Conservation (phyloP, 2,797 vertebrate species). For the Neosilurus hyrtlii region DNA sequence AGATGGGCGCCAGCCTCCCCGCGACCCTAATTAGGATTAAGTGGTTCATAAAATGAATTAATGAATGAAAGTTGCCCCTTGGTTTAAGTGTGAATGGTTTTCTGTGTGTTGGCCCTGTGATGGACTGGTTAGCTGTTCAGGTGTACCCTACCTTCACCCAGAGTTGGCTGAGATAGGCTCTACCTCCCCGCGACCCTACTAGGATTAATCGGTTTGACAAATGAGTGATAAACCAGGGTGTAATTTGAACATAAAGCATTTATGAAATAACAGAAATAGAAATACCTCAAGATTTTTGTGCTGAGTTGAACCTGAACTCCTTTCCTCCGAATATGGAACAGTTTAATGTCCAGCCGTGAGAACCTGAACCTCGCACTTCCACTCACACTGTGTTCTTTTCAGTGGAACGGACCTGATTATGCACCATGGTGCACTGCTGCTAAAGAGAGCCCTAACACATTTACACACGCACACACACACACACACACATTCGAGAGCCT, state of each 20-base stretch:
- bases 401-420: slow-evolving; percentile 35
- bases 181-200: too few species aligned
- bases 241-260: not conserved
- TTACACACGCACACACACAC: slow-evolving; percentile 20
- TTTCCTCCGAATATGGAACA: not conserved
- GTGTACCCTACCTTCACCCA: too few species aligned
- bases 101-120: too few species aligned
- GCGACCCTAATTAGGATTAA: too few species aligned
- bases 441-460: slow-evolving; percentile 24
- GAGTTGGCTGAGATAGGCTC: too few species aligned
- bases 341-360: slow-evolving; percentile 20
- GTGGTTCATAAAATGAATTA: too few species aligned
- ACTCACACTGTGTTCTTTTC: slow-evolving; percentile 35
- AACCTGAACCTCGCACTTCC: not conserved
- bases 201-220: too few species aligned
- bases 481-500: slow-evolving; percentile 7
- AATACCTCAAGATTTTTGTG: not conserved
- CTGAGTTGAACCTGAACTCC: not conserved
- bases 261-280: not conserved
- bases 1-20: too few species aligned
- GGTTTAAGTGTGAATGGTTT: too few species aligned
- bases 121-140: too few species aligned
- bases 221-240: too few species aligned
- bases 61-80: too few species aligned
- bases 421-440: slow-evolving; percentile 17